A percentile compares a stretch with the other conserved stretches of the same genome.
Evolutionary conservation across 2,113 vertebrate species (phyloP).

Genomic region (Platanista minor): DNA sequence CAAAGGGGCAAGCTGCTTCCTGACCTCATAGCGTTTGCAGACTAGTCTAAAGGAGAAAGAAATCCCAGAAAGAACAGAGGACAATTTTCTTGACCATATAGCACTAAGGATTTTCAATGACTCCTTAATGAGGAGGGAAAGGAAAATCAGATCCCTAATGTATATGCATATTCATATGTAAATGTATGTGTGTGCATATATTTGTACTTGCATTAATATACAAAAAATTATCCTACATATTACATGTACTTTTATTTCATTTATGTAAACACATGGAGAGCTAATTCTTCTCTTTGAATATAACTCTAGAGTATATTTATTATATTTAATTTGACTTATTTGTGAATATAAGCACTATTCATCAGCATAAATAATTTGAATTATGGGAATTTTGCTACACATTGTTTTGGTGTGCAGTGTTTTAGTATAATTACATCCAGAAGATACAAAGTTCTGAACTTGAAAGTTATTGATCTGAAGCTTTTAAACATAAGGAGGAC

Average conservation of each 20-base stretch:
- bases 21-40: not conserved
- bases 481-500: not conserved
- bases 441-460: not conserved
- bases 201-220: not conserved
- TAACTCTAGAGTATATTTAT: not conserved
- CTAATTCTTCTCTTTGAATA: not conserved
- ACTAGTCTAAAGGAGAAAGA: not conserved
- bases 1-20: not conserved
- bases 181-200: not conserved
- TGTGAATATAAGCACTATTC: not conserved
- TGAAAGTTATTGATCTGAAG: not conserved
- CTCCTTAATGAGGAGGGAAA: not conserved
- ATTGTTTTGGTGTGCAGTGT: not conserved
- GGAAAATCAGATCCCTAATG: not conserved
- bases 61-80: not conserved
- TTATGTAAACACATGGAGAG: not conserved
- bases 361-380: slow-evolving; percentile 6
- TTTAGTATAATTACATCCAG: not conserved
- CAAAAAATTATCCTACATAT: not conserved
- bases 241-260: not conserved
- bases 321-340: slow-evolving; percentile 3
- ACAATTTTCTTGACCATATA: not conserved
- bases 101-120: not conserved
- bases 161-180: not conserved
- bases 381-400: not conserved